These are phyloP conservation scores for Microctonus hyperodae DNA, from an alignment of 2,888 invertebrate species.

Conservation along the genomic window DNA sequence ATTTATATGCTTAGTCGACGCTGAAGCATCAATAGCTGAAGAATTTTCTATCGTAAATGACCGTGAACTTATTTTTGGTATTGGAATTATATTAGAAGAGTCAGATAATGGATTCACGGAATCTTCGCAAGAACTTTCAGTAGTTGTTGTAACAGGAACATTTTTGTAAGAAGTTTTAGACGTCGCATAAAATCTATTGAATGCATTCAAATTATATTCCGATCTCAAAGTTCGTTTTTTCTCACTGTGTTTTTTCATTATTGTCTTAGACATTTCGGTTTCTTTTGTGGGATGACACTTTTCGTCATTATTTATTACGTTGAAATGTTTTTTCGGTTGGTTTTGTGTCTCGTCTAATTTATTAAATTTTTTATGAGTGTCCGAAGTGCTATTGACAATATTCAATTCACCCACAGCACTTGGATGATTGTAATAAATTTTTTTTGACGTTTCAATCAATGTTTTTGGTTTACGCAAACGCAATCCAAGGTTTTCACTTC, in stretches of 20 bases:
- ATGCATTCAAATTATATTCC: background rate
- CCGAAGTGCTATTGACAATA: background rate
- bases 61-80: background rate
- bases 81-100: background rate
- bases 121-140: background rate
- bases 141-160: background rate
- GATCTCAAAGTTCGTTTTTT: background rate
- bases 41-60: background rate
- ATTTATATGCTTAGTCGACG: slow-evolving; percentile 23
- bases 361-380: background rate
- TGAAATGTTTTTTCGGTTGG: background rate
- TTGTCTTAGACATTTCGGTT: background rate
- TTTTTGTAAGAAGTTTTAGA: background rate
- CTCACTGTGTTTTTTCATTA: background rate
- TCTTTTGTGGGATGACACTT: background rate
- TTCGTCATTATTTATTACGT: background rate
- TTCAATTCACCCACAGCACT: background rate
- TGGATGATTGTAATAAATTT: slow-evolving; percentile 1
- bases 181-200: background rate
- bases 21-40: background rate
- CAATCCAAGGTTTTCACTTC: slow-evolving; percentile 2
- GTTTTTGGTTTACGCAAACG: background rate
- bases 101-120: background rate
- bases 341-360: background rate
- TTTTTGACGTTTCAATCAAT: background rate